A percentile compares a stretch with the other conserved stretches of the same genome.
phyloP scores from a whole-genome alignment of 2,888 invertebrate species.

The Cynaeus angustus region DNA sequence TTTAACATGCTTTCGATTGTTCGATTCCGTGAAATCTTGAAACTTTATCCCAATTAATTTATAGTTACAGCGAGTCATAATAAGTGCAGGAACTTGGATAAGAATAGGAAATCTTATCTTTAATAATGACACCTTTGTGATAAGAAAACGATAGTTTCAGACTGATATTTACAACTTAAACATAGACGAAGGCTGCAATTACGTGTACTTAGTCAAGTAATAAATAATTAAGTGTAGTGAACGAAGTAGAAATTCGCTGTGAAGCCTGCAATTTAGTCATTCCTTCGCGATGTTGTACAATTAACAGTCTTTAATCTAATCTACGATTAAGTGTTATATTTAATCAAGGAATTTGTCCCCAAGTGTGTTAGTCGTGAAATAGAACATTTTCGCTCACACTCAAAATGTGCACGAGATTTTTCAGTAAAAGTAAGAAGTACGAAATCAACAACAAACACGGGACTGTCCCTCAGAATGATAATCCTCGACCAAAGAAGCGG shows the following conservation, averaged over 20 bases:
- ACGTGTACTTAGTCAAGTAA: conserved; percentile 21
- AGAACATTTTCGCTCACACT: neutral
- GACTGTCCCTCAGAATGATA: neutral
- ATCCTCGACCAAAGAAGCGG: neutral
- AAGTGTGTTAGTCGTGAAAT: too few relatives aligned
- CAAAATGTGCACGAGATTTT: conserved; percentile 17
- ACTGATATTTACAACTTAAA: conserved; percentile 43
- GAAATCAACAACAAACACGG: neutral
- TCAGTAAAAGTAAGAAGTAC: neutral
- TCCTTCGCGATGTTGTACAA: conserved; percentile 7
- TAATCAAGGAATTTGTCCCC: conserved; percentile 16
- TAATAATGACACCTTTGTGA: conserved; percentile 24
- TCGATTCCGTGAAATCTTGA: too few relatives aligned
- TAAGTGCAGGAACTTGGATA: conserved; percentile 8
- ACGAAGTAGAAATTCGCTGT: conserved; percentile 12
- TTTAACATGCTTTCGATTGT: too few relatives aligned
- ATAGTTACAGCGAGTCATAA: neutral
- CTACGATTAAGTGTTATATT: neutral
- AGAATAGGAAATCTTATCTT: conserved; percentile 39
- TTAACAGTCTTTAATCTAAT: conserved; percentile 19
- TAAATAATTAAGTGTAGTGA: conserved; percentile 17
- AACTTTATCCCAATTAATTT: neutral
- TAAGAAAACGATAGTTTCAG: conserved; percentile 35
- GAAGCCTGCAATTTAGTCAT: too few relatives aligned
- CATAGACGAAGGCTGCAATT: conserved; percentile 39